These are phyloP conservation scores for Drosophila prosaltans DNA, from an alignment of 1,140 invertebrate species.

Conservation along the genomic window DNA sequence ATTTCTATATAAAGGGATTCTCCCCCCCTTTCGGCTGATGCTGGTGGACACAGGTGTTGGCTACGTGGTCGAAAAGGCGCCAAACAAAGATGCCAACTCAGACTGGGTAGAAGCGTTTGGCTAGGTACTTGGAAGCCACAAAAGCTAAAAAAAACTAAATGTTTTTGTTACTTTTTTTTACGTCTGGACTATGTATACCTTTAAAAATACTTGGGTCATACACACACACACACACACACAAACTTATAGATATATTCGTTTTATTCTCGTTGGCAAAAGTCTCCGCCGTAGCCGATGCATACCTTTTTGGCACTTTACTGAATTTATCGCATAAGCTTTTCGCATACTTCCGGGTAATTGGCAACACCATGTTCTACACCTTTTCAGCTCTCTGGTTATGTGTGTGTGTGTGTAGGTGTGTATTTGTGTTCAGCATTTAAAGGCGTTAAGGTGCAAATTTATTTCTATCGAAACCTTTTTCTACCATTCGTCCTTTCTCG, in stretches of 20 bases:
- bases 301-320: conserved; percentile 78
- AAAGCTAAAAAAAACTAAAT: conserved; percentile 28
- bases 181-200: conserved; percentile 63
- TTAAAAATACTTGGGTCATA: conserved; percentile 62
- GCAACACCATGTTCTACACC: conserved; percentile 69
- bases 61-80: conserved; percentile 48
- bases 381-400: conserved; percentile 9
- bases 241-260: conserved; percentile 19
- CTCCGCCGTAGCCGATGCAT: conserved; percentile 53
- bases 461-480: conserved; percentile 73
- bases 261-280: conserved; percentile 28
- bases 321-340: conserved; percentile 81
- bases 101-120: conserved; percentile 18
- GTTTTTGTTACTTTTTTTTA: conserved; percentile 51
- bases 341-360: conserved; percentile 80
- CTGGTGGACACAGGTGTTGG: conserved; percentile 66
- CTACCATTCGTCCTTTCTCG: conserved; percentile 42
- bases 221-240: conserved; percentile 11
- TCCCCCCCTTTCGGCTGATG: background rate
- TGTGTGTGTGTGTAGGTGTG: conserved; percentile 20
- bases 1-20: conserved; percentile 37
- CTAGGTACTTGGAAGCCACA: conserved; percentile 66
- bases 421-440: conserved; percentile 71
- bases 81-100: conserved; percentile 60
- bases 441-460: conserved; percentile 81